These are phyloP conservation scores for Phalanger gymnotis DNA, from an alignment of 2,797 vertebrate species.

Conservation along the genomic window DNA sequence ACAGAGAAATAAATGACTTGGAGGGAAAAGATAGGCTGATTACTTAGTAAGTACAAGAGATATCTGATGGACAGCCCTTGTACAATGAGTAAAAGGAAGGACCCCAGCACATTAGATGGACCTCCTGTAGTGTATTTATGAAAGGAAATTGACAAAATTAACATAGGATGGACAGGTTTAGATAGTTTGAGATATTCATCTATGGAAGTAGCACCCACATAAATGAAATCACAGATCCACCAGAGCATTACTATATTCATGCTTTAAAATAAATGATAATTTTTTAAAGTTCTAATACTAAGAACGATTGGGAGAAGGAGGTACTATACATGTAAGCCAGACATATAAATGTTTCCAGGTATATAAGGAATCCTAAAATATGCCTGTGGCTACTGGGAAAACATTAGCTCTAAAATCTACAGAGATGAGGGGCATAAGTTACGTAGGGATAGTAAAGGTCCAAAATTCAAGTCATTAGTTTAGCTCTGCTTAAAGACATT, in stretches of 20 bases:
- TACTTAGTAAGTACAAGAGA: not conserved
- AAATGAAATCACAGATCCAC: not conserved
- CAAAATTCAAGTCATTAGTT: not conserved
- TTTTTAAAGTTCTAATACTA: not conserved
- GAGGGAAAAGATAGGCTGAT: not conserved
- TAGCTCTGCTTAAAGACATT: not conserved
- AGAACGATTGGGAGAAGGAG: not conserved
- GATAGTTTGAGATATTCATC: not conserved
- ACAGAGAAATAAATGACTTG: not conserved
- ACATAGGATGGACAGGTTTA: not conserved
- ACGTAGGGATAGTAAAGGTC: not conserved
- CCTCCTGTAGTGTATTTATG: not conserved
- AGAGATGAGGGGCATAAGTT: not conserved
- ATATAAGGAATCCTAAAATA: not conserved
- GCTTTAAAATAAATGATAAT: not conserved
- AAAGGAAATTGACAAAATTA: not conserved
- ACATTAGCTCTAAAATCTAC: not conserved
- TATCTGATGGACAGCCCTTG: not conserved
- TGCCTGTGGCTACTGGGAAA: not conserved
- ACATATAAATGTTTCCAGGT: not conserved
- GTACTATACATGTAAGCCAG: not conserved
- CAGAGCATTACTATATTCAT: not conserved
- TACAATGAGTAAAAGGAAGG: not conserved
- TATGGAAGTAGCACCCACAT: not conserved
- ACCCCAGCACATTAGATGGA: not conserved